Conservation (phyloP, 2,797 vertebrate species). For the Typhlichthys subterraneus region DNA sequence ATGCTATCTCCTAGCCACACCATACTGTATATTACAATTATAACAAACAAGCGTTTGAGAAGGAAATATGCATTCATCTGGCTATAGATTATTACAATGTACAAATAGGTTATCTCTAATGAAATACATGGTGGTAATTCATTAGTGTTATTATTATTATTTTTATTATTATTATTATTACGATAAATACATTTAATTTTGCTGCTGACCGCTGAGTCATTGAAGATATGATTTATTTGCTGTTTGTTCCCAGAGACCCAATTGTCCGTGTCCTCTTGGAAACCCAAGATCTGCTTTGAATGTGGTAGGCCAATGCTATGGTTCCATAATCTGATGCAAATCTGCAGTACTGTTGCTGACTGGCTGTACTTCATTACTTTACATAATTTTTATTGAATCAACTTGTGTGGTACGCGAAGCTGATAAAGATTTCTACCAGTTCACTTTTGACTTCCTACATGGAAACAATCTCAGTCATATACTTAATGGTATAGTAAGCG, state of each 20-base stretch:
- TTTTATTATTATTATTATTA: constrained; percentile 39
- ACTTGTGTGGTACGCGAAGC: constrained; percentile 65
- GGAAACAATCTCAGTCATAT: neutral
- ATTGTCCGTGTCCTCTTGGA: constrained; percentile 22
- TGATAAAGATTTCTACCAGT: constrained; percentile 62
- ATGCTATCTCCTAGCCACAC: constrained; percentile 49
- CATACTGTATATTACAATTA: constrained; percentile 58
- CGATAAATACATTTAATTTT: constrained; percentile 22
- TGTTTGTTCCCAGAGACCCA: constrained; percentile 32
- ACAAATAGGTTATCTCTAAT: too few species aligned
- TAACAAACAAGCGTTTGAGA: constrained; percentile 52
- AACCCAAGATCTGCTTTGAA: constrained; percentile 16
- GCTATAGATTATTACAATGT: neutral
- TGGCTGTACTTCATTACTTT: constrained; percentile 52
- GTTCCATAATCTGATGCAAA: constrained; percentile 20
- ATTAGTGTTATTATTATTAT: neutral
- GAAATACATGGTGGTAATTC: too few species aligned
- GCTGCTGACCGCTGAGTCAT: constrained; percentile 20
- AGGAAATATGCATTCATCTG: constrained; percentile 25
- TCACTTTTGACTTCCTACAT: constrained; percentile 33
- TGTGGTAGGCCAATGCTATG: constrained; percentile 12
- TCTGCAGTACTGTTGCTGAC: constrained; percentile 5
- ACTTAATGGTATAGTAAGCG: too few species aligned
- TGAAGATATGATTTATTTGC: constrained; percentile 51
- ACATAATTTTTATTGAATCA: constrained; percentile 56